A percentile compares a stretch with the other conserved stretches of the same genome.
phyloP scores from a whole-genome alignment of 1,140 invertebrate genomes.

The Centruroides sculpturatus region DNA sequence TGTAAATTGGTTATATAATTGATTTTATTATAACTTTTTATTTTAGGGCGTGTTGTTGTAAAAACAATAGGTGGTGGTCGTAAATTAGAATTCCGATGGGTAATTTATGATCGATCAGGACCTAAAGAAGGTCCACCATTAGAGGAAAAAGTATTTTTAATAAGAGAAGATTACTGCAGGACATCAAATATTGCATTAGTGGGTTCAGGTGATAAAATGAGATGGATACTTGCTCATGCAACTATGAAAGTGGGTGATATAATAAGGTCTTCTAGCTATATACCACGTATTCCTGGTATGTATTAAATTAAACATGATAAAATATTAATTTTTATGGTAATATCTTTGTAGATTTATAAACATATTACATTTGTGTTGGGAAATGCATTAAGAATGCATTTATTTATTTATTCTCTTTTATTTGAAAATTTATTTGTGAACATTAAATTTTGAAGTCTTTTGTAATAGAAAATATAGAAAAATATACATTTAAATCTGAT shows the following conservation, averaged over 20 bases:
- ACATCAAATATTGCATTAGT: slow-evolving; percentile 68
- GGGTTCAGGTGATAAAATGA: slow-evolving; percentile 47
- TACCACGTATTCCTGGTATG: slow-evolving; percentile 69
- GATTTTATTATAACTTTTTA: slow-evolving; percentile 8
- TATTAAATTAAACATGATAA: neutral
- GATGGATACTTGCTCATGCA: slow-evolving; percentile 77
- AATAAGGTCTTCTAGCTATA: slow-evolving; percentile 61
- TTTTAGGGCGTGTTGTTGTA: slow-evolving; percentile 55
- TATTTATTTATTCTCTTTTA: no score
- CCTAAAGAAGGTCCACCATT: slow-evolving; percentile 23
- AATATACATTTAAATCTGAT: no score
- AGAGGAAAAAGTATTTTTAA: slow-evolving; percentile 36
- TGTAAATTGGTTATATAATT: no score
- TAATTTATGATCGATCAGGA: slow-evolving; percentile 54
- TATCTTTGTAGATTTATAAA: no score
- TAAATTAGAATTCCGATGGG: slow-evolving; percentile 86
- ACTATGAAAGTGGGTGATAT: slow-evolving; percentile 91
- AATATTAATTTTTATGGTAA: neutral
- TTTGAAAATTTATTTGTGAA: no score
- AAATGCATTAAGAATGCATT: no score
- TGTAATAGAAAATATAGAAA: no score
- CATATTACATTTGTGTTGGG: no score
- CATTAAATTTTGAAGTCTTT: no score
- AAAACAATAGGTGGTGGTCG: slow-evolving; percentile 85
- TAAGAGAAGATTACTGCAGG: slow-evolving; percentile 56